Evolutionary conservation across 2,888 invertebrate species (phyloP).

Genomic region (Imbricaverruca yamaguchii): DNA sequence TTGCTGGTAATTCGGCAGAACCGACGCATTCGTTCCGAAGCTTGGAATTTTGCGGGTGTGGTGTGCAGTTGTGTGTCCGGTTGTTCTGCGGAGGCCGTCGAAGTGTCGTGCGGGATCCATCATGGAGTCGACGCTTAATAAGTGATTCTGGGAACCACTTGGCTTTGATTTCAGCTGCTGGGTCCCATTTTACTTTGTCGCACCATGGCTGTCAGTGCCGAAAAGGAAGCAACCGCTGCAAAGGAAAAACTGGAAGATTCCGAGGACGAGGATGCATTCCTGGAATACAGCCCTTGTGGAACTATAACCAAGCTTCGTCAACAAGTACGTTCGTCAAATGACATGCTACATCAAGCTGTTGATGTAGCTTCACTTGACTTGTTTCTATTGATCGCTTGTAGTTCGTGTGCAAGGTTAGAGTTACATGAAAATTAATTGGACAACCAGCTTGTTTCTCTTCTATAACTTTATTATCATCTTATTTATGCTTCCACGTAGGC

Average conservation of each 20-base stretch:
- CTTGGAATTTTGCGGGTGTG: neutral
- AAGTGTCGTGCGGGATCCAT: neutral
- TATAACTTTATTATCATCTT: no score
- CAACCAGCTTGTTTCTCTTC: no score
- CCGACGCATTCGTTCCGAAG: neutral
- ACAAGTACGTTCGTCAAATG: neutral
- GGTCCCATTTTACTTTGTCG: neutral
- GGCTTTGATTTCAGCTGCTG: neutral
- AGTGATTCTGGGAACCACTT: neutral
- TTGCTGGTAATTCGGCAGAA: neutral
- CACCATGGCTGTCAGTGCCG: constrained; percentile 1
- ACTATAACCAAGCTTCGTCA: neutral
- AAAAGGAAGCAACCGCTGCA: neutral
- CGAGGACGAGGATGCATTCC: constrained; percentile 8
- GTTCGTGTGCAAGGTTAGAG: no score
- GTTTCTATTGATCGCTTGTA: no score
- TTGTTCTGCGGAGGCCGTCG: no score
- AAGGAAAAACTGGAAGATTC: constrained; percentile 3
- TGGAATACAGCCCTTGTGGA: constrained; percentile 15
- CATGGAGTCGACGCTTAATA: neutral
- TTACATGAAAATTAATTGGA: no score
- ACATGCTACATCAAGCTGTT: no score
- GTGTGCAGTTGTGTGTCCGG: neutral
- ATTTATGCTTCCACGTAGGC: no score
- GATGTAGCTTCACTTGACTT: no score